A percentile compares a stretch with the other conserved stretches of the same genome.
Evolutionary conservation across 2,888 invertebrate species (phyloP).

Genomic region (Asteroscopus sphinx): DNA sequence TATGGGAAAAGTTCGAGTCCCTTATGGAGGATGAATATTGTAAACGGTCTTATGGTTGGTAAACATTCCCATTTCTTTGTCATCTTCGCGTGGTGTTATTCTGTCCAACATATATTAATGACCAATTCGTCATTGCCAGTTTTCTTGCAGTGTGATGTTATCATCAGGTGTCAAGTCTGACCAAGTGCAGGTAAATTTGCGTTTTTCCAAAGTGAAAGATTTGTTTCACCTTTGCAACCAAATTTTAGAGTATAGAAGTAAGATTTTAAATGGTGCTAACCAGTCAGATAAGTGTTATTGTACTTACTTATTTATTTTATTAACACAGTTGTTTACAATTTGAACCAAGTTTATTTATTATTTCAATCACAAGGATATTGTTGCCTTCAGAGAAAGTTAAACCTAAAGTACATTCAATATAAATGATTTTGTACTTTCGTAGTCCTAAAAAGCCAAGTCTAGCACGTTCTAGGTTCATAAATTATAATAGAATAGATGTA

Average conservation of each 20-base stretch:
- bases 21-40: constrained; percentile 11
- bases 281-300: too few relatives aligned
- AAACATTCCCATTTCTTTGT: constrained; percentile 2
- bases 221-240: too few relatives aligned
- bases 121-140: too few relatives aligned
- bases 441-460: constrained; percentile 1
- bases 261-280: too few relatives aligned
- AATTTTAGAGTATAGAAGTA: too few relatives aligned
- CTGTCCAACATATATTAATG: too few relatives aligned
- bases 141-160: too few relatives aligned
- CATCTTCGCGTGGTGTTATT: constrained; percentile 30
- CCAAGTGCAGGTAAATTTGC: too few relatives aligned
- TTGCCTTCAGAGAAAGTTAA: constrained; percentile 4
- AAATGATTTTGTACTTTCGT: constrained; percentile 17
- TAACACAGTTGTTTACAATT: constrained; percentile 22
- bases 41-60: constrained; percentile 4
- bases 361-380: too few relatives aligned
- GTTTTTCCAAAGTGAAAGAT: too few relatives aligned
- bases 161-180: too few relatives aligned
- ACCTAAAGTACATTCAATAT: constrained; percentile 5
- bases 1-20: constrained; percentile 15
- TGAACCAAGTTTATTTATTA: constrained; percentile 2
- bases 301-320: neutral
- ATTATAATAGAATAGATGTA: constrained; percentile 11
- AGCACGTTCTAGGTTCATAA: constrained; percentile 11